Evolutionary conservation across 2,113 vertebrate genomes (phyloP).

Genomic region (Cyprinodon brontotheroides): DNA sequence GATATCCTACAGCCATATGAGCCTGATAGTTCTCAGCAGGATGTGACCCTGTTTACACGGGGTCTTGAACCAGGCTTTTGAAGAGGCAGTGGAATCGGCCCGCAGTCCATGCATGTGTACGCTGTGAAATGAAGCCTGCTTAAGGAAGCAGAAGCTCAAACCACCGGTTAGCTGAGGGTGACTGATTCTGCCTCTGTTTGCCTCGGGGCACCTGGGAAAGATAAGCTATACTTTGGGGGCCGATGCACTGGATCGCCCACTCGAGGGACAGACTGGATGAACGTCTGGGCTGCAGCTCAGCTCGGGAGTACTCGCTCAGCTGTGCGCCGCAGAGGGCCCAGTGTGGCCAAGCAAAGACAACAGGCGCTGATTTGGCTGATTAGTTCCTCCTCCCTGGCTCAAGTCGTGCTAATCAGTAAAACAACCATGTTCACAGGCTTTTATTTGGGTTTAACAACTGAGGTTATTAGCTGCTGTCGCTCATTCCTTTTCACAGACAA

Average conservation of each 20-base stretch:
- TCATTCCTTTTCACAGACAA: slow-evolving; percentile 17
- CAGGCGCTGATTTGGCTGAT: slow-evolving; percentile 60
- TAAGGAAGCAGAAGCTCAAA: slow-evolving; percentile 39
- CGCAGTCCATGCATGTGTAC: slow-evolving; percentile 8
- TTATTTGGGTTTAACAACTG: slow-evolving; percentile 29
- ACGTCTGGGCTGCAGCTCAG: slow-evolving; percentile 31
- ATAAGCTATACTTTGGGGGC: not conserved
- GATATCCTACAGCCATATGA: not conserved
- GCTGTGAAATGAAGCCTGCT: slow-evolving; percentile 32
- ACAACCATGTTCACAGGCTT: slow-evolving; percentile 49
- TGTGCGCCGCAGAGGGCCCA: slow-evolving; percentile 43
- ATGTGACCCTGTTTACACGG: slow-evolving; percentile 16
- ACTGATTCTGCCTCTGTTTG: slow-evolving; percentile 39
- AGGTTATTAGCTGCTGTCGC: slow-evolving; percentile 47
- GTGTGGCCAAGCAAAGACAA: slow-evolving; percentile 61
- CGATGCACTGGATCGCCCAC: slow-evolving; percentile 40
- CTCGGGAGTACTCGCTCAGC: slow-evolving; percentile 37
- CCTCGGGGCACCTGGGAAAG: slow-evolving; percentile 17
- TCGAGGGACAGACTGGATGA: slow-evolving; percentile 36
- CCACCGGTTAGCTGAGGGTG: slow-evolving; percentile 33
- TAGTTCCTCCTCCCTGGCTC: slow-evolving; percentile 51
- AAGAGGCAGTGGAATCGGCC: slow-evolving; percentile 11
- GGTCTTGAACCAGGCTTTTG: slow-evolving; percentile 23
- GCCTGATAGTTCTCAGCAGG: not conserved
- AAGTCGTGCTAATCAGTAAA: slow-evolving; percentile 54